phyloP scores from a whole-genome alignment of 2,888 invertebrate species.

The Micropterix aruncella region DNA sequence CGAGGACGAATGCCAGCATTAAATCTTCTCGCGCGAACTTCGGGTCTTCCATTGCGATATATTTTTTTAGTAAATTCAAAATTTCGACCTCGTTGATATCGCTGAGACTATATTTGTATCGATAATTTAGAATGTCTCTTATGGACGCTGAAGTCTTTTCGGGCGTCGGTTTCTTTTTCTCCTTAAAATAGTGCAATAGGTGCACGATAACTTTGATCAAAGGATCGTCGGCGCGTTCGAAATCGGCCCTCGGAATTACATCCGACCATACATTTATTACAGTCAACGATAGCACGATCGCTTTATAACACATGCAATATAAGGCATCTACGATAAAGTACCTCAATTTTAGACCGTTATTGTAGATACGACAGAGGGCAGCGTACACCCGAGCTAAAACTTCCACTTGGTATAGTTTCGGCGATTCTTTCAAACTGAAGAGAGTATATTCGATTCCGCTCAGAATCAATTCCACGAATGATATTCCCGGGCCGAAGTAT shows the following conservation, averaged over 20 bases:
- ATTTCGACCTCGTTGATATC: too few species aligned
- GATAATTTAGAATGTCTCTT: too few species aligned
- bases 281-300: conserved; percentile 25
- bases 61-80: too few species aligned
- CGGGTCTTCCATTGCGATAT: too few species aligned
- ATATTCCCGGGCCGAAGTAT: neutral
- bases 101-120: too few species aligned
- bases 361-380: conserved; percentile 23
- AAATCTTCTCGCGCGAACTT: neutral
- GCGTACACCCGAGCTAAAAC: conserved; percentile 30
- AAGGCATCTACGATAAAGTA: conserved; percentile 31
- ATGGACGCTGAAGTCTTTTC: too few species aligned
- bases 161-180: conserved; percentile 23
- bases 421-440: conserved; percentile 25
- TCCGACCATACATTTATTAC: conserved; percentile 30
- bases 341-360: conserved; percentile 21
- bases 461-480: neutral
- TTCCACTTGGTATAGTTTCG: conserved; percentile 25
- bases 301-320: conserved; percentile 31
- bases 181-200: conserved; percentile 29
- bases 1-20: conserved; percentile 16
- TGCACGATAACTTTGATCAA: conserved; percentile 28
- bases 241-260: conserved; percentile 26
- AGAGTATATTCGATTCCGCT: conserved; percentile 22
- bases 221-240: conserved; percentile 28